These are phyloP conservation scores for Liolophura sinensis DNA, from an alignment of 1,140 invertebrate genomes.

Conservation along the genomic window DNA sequence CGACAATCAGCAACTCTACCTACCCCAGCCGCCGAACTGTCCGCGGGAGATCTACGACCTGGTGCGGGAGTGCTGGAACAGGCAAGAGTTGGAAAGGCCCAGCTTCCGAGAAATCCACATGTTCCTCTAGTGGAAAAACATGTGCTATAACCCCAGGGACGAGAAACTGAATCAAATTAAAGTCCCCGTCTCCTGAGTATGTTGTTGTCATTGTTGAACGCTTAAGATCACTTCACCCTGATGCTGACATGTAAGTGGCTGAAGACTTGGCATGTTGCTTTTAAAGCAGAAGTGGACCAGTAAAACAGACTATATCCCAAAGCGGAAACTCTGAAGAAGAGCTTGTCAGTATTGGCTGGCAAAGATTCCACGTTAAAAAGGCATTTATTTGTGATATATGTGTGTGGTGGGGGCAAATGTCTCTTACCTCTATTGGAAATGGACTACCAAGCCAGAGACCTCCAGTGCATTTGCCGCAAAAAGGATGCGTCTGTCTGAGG, in stretches of 20 bases:
- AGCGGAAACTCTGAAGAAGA: too few species aligned
- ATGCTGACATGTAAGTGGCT: too few species aligned
- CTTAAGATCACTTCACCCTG: background rate
- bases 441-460: too few species aligned
- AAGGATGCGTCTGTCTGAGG: too few species aligned
- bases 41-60: constrained; percentile 73
- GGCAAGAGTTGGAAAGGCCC: constrained; percentile 74
- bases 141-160: constrained; percentile 65
- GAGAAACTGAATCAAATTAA: constrained; percentile 53
- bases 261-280: background rate
- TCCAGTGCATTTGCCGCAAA: too few species aligned
- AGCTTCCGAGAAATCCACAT: constrained; percentile 89
- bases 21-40: constrained; percentile 50
- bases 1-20: constrained; percentile 42
- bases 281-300: too few species aligned
- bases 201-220: background rate
- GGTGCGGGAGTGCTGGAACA: constrained; percentile 93
- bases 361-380: too few species aligned
- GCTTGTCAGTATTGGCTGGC: too few species aligned
- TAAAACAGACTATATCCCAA: too few species aligned
- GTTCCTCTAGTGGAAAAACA: constrained; percentile 87
- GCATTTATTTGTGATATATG: too few species aligned
- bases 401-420: too few species aligned
- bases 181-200: constrained; percentile 48
- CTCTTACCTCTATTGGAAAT: too few species aligned